These are phyloP conservation scores for Stegostoma tigrinum DNA, from an alignment of 2,113 vertebrate species.

Conservation along the genomic window DNA sequence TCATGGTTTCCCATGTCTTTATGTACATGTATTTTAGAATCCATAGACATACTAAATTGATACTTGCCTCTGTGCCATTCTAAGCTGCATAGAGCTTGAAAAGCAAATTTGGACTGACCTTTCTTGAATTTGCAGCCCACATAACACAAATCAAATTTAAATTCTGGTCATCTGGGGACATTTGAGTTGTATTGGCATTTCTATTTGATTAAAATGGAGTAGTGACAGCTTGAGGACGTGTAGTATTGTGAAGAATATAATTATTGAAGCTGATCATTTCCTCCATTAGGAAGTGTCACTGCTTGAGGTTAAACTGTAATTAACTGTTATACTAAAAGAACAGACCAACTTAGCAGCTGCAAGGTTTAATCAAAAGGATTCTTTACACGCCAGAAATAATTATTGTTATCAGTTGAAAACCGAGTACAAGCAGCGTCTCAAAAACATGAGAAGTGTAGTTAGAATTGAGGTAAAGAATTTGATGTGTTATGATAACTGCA, in stretches of 20 bases:
- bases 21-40: no score
- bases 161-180: not conserved
- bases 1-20: no score
- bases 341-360: not conserved
- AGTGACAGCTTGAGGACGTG: not conserved
- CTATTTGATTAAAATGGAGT: not conserved
- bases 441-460: not conserved
- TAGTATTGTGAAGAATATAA: not conserved
- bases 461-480: not conserved
- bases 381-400: not conserved
- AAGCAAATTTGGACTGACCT: not conserved
- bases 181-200: not conserved
- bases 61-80: no score
- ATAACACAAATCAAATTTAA: not conserved
- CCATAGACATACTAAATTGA: no score
- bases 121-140: not conserved
- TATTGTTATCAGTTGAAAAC: not conserved
- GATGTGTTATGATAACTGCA: not conserved
- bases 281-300: conserved; percentile 15
- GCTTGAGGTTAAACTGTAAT: conserved; percentile 11
- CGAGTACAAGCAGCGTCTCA: not conserved
- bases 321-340: not conserved
- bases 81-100: not conserved
- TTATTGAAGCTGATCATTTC: not conserved
- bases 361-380: not conserved